Evolutionary conservation across 1,140 invertebrate species (phyloP), one percentile per base, ranked within the genome.

Genomic region (Diorhabda elongata): DNA sequence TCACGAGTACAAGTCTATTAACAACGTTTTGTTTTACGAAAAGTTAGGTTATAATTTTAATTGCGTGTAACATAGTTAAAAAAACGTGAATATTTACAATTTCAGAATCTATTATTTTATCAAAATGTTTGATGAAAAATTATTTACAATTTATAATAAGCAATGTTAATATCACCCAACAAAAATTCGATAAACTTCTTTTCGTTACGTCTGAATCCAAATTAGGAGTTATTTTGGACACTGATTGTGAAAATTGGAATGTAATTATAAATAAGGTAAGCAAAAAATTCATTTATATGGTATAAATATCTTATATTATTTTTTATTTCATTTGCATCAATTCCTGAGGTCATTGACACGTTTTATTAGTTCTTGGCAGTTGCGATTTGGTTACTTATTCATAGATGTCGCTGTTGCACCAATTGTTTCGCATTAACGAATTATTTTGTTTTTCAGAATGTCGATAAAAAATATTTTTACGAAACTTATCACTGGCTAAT

Each of bases 401-500:
- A 56, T 6, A 56, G 52, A 56, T 6, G n/a, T 7, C 52, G 52
- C 5, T 1, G 5, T 56, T 56, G 6, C 6, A 7, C n/a, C 2
- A n/a, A n/a, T 56, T 56, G 52, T n/a, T n/a, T 56, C 5, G 52
- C 52, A 56, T n/a, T n/a, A 56, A 6, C n/a, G 2, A 56, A 7
- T 6, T 6, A n/a, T 6, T n/a, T n/a, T 56, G 5, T 56, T 52
- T 52, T 52, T 52, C 11, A 71, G 66, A 44, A 59, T 58, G 60
- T 57, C 7, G 44, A 61, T 5, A 64, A 41, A 4, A 52, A 61
- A 62, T 64, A 68, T 58, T 71, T 71, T 47, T 58, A 61, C 42
- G 70, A 64, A 6, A 71, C 63, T 44, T 67, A 72, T 61, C 71
- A 72, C 44, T 72, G 71, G 71, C 59, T 72, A 9, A 58, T 72